Evolutionary conservation across 1,140 invertebrate genomes (phyloP), one percentile per base, ranked within the genome.

Genomic region (Phocides pigmalion): DNA sequence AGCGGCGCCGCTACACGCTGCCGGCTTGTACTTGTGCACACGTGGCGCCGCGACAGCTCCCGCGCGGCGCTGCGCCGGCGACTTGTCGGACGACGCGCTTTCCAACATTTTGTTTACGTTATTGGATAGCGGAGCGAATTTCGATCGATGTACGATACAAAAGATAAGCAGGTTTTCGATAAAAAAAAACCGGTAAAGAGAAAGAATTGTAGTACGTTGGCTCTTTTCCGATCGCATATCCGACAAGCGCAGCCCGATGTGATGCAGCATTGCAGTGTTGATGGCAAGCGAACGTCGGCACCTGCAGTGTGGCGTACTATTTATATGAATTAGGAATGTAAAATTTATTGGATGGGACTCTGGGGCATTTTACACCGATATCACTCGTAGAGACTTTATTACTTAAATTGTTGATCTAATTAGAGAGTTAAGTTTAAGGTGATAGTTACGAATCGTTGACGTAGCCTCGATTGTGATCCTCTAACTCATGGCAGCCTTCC

Each of bases 21-120:
- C 81, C 74, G 81, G 78, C 81, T 83, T 81, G 73, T 81, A 77
- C 74, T 28, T 28, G n/a, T n/a, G n/a, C n/a, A n/a, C n/a, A n/a
- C n/a, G n/a, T n/a, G n/a, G n/a, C n/a, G n/a, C n/a, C n/a, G n/a
- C n/a, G n/a, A n/a, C n/a, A n/a, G n/a, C n/a, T n/a, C n/a, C n/a
- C n/a, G n/a, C n/a, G n/a, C n/a, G n/a, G 58, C 46, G 25, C 25
- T 28, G 1, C 25, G 44, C 17, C 22, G 16, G 39, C 44, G 25
- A 62, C 39, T 62, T 44, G 58, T 39, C 58, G 58, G 58, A 11
- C n/a, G 44, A 1, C 32, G 32, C 11, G 25, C 2, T n/a, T n/a
- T n/a, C n/a, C n/a, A n/a, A n/a, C n/a, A n/a, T n/a, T n/a, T n/a
- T n/a, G n/a, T n/a, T n/a, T n/a, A n/a, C n/a, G n/a, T n/a, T n/a